Conservation (phyloP, 2,113 vertebrate species). For the Phalacrocorax pelagicus region DNA sequence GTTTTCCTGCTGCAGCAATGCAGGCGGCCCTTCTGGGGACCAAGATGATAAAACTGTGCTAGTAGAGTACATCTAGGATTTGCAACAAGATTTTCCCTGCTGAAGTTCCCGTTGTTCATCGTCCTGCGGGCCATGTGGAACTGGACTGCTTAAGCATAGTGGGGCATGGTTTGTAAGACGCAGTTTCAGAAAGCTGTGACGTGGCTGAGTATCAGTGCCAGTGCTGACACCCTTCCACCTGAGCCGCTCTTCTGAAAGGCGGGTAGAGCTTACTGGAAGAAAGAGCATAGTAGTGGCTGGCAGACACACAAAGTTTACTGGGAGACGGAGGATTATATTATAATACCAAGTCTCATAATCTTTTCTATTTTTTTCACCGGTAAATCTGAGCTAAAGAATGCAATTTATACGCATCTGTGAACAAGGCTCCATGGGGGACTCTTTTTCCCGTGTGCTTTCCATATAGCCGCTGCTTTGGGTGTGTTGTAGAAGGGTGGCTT, state of each 20-base stretch:
- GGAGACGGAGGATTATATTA: background rate
- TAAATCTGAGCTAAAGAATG: background rate
- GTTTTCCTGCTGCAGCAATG: background rate
- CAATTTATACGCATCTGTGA: background rate
- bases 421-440: background rate
- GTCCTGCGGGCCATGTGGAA: background rate
- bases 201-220: background rate
- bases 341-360: background rate
- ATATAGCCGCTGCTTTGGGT: background rate
- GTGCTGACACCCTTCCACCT: background rate
- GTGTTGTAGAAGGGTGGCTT: background rate
- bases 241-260: background rate
- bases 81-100: background rate
- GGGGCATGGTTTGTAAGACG: background rate
- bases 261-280: background rate
- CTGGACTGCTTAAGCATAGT: rapidly evolving
- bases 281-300: background rate
- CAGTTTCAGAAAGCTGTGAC: background rate
- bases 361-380: background rate
- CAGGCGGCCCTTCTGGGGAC: background rate
- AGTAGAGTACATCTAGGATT: background rate
- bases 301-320: background rate
- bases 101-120: background rate
- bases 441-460: background rate
- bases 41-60: background rate